phyloP scores from a whole-genome alignment of 2,113 vertebrate species.

The Reinhardtius hippoglossoides region DNA sequence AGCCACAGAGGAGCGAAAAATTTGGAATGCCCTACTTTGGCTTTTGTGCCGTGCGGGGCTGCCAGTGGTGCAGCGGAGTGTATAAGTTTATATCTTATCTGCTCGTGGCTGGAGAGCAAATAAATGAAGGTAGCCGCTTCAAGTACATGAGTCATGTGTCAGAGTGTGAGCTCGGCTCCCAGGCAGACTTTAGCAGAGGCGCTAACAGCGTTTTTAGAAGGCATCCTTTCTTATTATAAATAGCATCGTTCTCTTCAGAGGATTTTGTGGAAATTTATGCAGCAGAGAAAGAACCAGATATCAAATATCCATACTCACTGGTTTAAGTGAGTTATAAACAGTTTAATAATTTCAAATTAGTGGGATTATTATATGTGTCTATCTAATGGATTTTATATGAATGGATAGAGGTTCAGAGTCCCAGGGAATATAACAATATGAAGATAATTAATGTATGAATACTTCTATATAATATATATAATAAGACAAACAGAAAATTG shows the following conservation, averaged over 20 bases:
- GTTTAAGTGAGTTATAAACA: background rate
- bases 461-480: too few relatives aligned
- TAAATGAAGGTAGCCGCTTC: constrained; percentile 45
- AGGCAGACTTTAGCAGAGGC: constrained; percentile 48
- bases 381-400: too few relatives aligned
- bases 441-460: too few relatives aligned
- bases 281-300: background rate
- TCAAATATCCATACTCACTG: background rate
- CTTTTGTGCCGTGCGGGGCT: constrained; percentile 15
- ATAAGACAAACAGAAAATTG: too few relatives aligned
- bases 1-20: constrained; percentile 57
- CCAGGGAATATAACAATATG: too few relatives aligned
- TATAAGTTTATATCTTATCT: constrained; percentile 67
- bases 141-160: constrained; percentile 33
- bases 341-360: too few relatives aligned
- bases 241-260: background rate
- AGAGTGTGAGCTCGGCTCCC: constrained; percentile 31
- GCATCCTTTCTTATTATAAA: constrained; percentile 10
- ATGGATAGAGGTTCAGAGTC: too few relatives aligned
- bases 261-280: background rate
- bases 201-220: constrained; percentile 51
- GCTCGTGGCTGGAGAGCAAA: constrained; percentile 60
- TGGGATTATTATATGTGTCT: too few relatives aligned
- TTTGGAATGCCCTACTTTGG: constrained; percentile 65
- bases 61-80: constrained; percentile 48